Conservation (phyloP, 2,888 invertebrate species). For the Julus scandinavius region DNA sequence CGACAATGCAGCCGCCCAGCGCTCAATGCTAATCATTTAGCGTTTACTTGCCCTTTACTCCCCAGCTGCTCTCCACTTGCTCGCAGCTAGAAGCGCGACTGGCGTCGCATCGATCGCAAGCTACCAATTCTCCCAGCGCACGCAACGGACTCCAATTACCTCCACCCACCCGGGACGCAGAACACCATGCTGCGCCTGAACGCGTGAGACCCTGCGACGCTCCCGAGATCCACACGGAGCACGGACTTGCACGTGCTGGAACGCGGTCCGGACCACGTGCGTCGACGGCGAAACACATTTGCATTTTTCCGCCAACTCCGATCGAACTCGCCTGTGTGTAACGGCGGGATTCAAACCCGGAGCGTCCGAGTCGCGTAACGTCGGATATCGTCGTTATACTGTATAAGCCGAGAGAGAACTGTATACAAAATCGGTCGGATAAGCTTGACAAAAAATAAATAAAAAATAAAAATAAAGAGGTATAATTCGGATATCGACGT, state of each 20-base stretch:
- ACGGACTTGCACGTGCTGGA: too few species aligned
- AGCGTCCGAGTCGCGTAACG: too few species aligned
- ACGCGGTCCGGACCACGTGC: too few species aligned
- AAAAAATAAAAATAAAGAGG: too few species aligned
- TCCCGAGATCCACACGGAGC: not conserved
- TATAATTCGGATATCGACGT: too few species aligned
- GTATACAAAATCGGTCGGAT: too few species aligned
- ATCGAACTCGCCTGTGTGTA: too few species aligned
- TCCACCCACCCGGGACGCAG: not conserved
- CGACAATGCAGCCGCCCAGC: conserved; percentile 35
- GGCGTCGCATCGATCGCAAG: not conserved
- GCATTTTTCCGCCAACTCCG: too few species aligned
- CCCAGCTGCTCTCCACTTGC: not conserved
- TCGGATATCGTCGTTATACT: too few species aligned
- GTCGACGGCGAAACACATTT: too few species aligned
- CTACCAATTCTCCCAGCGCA: not conserved
- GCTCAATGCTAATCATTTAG: conserved; percentile 50
- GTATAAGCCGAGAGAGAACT: too few species aligned
- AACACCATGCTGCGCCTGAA: not conserved
- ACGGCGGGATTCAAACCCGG: not conserved
- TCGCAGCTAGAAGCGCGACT: not conserved
- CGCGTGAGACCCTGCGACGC: not conserved
- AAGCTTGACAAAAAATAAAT: too few species aligned
- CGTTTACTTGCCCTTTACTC: conserved; percentile 55
- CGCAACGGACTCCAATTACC: not conserved